phyloP scores from a whole-genome alignment of 1,140 invertebrate species.

The Achatina immaculata region DNA sequence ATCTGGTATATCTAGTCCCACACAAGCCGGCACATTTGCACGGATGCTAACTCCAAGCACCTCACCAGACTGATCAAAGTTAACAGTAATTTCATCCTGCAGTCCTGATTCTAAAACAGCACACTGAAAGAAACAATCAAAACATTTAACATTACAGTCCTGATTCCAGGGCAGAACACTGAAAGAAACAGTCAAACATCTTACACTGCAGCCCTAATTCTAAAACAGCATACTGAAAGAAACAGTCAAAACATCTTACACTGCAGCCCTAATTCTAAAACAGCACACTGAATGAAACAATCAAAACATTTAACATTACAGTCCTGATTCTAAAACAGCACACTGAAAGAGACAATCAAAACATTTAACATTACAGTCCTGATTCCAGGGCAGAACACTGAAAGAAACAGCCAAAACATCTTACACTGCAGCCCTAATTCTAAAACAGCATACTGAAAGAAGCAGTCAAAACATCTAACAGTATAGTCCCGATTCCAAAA shows the following conservation, averaged over 20 bases:
- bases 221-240: slow-evolving; percentile 76
- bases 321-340: slow-evolving; percentile 76
- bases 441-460: slow-evolving; percentile 76
- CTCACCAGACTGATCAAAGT: slow-evolving; percentile 80
- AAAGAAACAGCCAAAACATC: too few relatives aligned
- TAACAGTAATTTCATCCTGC: slow-evolving; percentile 80
- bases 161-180: too few relatives aligned
- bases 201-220: slow-evolving; percentile 79
- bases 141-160: too few relatives aligned
- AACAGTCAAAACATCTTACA: too few relatives aligned
- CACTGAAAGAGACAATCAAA: slow-evolving; percentile 74
- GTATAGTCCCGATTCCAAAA: too few relatives aligned
- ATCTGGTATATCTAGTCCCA: slow-evolving; percentile 48
- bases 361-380: too few relatives aligned
- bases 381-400: too few relatives aligned
- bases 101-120: slow-evolving; percentile 77
- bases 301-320: slow-evolving; percentile 83
- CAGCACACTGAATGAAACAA: too few relatives aligned
- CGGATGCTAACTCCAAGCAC: slow-evolving; percentile 79
- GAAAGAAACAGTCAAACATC: too few relatives aligned
- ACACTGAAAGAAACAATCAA: slow-evolving; percentile 74
- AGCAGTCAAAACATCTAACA: too few relatives aligned
- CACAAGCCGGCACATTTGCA: slow-evolving; percentile 59
- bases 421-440: slow-evolving; percentile 79
- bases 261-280: too few relatives aligned